These are phyloP conservation scores for Microtus californicus DNA, from an alignment of 2,797 vertebrate species.

Conservation along the genomic window DNA sequence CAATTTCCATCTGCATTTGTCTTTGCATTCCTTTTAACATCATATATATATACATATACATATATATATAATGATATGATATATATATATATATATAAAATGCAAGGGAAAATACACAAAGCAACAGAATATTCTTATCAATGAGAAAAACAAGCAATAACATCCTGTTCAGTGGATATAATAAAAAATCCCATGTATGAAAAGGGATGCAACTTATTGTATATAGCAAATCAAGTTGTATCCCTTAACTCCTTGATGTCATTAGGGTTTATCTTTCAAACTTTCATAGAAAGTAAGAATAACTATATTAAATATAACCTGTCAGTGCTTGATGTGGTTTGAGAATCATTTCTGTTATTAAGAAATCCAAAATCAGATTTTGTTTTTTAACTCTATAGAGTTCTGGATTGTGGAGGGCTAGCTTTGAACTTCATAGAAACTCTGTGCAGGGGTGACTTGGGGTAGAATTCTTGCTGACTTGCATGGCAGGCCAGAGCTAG, in stretches of 20 bases:
- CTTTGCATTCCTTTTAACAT: background rate
- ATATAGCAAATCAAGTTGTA: background rate
- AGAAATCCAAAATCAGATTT: background rate
- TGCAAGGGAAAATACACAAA: background rate
- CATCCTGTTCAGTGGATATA: background rate
- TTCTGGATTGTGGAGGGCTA: background rate
- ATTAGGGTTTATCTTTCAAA: background rate
- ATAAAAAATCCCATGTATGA: background rate
- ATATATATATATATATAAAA: no score
- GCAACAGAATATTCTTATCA: background rate
- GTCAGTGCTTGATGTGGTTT: background rate
- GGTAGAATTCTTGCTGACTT: no score
- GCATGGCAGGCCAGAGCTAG: no score
- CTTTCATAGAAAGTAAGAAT: background rate
- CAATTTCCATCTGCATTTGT: background rate
- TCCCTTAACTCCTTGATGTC: background rate
- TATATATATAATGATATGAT: no score
- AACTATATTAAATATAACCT: background rate
- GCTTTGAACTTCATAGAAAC: no score
- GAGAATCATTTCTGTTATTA: background rate
- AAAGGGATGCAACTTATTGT: background rate
- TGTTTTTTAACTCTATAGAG: background rate
- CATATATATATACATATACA: no score
- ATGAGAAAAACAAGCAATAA: background rate
- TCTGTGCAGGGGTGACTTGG: no score